These are phyloP conservation scores for Hymenopus coronatus DNA, from an alignment of 2,888 invertebrate species.

Conservation along the genomic window DNA sequence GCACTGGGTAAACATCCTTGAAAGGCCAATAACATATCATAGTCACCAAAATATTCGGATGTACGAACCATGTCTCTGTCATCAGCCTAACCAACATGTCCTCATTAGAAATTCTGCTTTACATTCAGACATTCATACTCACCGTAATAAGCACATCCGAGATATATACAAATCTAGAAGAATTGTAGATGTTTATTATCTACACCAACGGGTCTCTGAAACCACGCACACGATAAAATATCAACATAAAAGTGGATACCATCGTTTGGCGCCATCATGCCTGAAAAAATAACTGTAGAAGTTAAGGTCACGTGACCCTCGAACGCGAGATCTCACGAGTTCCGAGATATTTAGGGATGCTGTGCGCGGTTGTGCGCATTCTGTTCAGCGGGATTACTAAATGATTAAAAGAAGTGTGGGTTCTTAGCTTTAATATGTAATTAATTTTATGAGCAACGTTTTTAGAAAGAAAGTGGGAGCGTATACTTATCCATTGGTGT, in stretches of 20 bases:
- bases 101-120: conserved; percentile 52
- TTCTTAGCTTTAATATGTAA: background rate
- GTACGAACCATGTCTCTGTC: conserved; percentile 42
- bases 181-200: conserved; percentile 36
- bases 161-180: conserved; percentile 33
- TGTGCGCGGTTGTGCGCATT: conserved; percentile 7
- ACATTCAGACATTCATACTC: conserved; percentile 44
- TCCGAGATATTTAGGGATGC: conserved; percentile 30
- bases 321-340: conserved; percentile 44
- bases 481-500: background rate
- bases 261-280: conserved; percentile 58
- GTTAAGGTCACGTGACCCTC: conserved; percentile 51
- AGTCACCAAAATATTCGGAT: background rate
- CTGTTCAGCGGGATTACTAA: background rate
- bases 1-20: background rate
- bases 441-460: background rate
- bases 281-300: conserved; percentile 53
- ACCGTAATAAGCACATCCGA: conserved; percentile 37
- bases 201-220: conserved; percentile 33
- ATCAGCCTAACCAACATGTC: conserved; percentile 55
- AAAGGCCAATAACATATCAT: background rate
- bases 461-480: background rate
- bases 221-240: conserved; percentile 40
- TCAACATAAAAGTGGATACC: conserved; percentile 49
- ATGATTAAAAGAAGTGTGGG: background rate